Conservation (phyloP, 2,888 invertebrate genomes). For the Hypomecis atomaria region DNA sequence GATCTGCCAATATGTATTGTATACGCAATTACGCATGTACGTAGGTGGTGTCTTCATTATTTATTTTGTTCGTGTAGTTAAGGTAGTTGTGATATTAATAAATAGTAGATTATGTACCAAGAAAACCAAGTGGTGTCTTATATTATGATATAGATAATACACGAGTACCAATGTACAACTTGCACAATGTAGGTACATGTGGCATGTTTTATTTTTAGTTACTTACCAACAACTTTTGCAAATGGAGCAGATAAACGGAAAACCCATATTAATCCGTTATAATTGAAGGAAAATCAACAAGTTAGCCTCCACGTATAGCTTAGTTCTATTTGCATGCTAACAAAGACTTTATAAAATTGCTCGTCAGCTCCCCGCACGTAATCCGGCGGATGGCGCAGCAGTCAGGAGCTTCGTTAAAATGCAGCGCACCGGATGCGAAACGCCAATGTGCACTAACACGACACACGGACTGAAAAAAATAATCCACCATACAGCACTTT, state of each 20-base stretch:
- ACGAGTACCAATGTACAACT: too few species aligned
- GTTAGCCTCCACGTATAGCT: neutral
- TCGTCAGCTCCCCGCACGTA: constrained; percentile 34
- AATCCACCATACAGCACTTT: constrained; percentile 61
- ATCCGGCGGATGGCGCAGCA: constrained; percentile 38
- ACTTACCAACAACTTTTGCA: neutral
- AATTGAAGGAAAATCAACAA: constrained; percentile 4
- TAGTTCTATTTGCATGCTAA: constrained; percentile 13
- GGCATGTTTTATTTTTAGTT: too few species aligned
- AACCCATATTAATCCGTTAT: neutral
- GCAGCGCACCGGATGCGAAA: constrained; percentile 70
- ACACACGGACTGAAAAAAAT: constrained; percentile 57
- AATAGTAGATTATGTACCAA: too few species aligned
- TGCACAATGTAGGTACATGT: too few species aligned
- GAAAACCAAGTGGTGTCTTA: too few species aligned
- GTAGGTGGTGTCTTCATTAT: too few species aligned
- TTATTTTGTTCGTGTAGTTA: too few species aligned
- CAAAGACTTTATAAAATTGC: constrained; percentile 24
- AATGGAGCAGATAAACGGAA: neutral
- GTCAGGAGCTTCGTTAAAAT: constrained; percentile 68
- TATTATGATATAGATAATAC: too few species aligned
- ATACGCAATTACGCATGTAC: too few species aligned
- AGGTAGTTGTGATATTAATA: too few species aligned
- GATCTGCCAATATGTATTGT: too few species aligned
- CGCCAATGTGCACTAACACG: constrained; percentile 65